Evolutionary conservation across 2,113 vertebrate species (phyloP), one percentile per base, ranked within the genome.

Genomic region (Gobio gobio): DNA sequence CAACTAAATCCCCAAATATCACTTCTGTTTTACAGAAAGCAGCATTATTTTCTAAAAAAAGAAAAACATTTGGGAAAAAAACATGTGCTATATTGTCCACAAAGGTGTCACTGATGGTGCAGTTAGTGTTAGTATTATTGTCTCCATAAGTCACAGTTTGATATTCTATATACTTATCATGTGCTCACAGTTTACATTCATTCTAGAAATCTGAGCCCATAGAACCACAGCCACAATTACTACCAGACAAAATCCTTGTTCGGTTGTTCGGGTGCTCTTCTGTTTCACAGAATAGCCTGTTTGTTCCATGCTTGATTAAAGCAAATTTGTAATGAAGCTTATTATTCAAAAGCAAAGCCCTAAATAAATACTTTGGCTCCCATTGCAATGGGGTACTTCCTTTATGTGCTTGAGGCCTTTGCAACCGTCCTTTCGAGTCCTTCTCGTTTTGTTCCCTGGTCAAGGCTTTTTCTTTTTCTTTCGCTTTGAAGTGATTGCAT

Each of bases 101-200:
- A 84, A 56, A 87, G 77, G 82, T 89, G 64, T 78, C 64, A 83
- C 66, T 72, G 82, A 89, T 87, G 87, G 87, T 90, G 89, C 88
- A 85, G 87, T 90, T 86, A 81, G 88, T 89, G 89, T 87, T 45
- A 68, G 87, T 87, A 92, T 88, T 91, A 89, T 90, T 88, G 83
- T 90, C 82, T 80, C 86, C 54, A 79, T 79, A 68, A 36, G 76
- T 87, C 88, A 87, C 84, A 87, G 88, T 84, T 72, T 24, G 20
- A 58, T 49, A 49, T 82, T 64, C 49, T 86, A 40, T 75, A 91
- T 87, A 91, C 93, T 90, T 93, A 92, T 91, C 90, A 86, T 72
- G 76, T 90, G 87, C 86, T 92, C 83, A 75, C 87, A 85, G 92
- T 89, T 90, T 93, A 94, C 93, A 94, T 94, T 94, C 93, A 91